Evolutionary conservation across 1,140 invertebrate species (phyloP).

Genomic region (Tetramorium simillimum): DNA sequence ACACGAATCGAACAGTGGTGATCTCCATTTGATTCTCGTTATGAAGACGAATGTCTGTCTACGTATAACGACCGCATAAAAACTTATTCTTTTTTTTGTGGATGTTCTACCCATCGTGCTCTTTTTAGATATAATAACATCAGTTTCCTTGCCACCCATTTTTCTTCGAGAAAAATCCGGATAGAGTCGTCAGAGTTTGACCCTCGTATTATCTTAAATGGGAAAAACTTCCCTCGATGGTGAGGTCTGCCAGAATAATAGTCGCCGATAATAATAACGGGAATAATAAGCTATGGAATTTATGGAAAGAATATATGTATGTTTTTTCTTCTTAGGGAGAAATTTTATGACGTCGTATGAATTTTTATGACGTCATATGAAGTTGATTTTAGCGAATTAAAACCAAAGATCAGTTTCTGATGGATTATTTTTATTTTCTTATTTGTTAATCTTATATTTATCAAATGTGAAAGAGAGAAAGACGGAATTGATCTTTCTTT

Average conservation of each 20-base stretch:
- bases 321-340: background rate
- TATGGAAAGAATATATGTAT: background rate
- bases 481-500: background rate
- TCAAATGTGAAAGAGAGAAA: background rate
- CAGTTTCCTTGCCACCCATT: background rate
- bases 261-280: background rate
- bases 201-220: background rate
- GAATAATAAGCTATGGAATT: constrained; percentile 22
- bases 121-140: constrained; percentile 19
- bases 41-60: background rate
- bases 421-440: background rate
- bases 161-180: constrained; percentile 14
- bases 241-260: background rate
- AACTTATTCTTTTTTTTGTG: background rate
- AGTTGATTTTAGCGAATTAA: background rate
- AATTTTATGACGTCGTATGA: background rate
- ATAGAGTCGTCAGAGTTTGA: constrained; percentile 6
- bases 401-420: background rate
- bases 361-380: background rate
- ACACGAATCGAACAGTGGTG: background rate
- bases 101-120: background rate
- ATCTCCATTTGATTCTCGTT: background rate
- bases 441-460: background rate
- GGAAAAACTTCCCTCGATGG: background rate
- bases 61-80: constrained; percentile 13